Conservation (phyloP, 2,797 vertebrate species). For the Etheostoma nigrum region DNA sequence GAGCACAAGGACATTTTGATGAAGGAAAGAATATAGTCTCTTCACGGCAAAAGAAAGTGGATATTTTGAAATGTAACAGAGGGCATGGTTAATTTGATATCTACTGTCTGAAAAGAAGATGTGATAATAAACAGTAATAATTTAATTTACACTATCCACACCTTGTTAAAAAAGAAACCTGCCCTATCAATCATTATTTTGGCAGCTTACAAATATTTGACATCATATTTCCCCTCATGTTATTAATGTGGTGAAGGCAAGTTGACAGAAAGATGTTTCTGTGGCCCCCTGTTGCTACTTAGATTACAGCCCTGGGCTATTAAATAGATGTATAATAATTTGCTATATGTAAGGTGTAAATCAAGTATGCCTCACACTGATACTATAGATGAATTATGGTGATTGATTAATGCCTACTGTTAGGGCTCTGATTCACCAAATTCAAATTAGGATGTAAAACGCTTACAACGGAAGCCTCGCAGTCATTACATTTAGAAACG, state of each 20-base stretch:
- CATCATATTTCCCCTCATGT: constrained; percentile 50
- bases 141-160: constrained; percentile 6
- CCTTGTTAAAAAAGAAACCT: constrained; percentile 6
- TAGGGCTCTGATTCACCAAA: constrained; percentile 48
- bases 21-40: constrained; percentile 16
- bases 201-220: constrained; percentile 40
- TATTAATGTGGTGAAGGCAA: constrained; percentile 39
- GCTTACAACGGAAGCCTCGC: constrained; percentile 27
- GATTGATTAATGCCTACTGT: constrained; percentile 57
- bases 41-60: constrained; percentile 2
- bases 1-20: constrained; percentile 46
- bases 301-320: constrained; percentile 47
- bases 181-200: constrained; percentile 33
- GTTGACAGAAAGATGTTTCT: constrained; percentile 49
- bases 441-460: constrained; percentile 47
- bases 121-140: background rate
- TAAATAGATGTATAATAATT: constrained; percentile 57
- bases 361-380: constrained; percentile 37
- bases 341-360: constrained; percentile 58
- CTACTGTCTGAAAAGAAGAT: background rate
- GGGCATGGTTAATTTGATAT: constrained; percentile 1
- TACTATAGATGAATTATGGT: constrained; percentile 57
- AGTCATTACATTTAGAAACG: constrained; percentile 35
- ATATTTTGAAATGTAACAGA: constrained; percentile 10
- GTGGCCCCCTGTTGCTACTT: constrained; percentile 22